Conservation (phyloP, 2,888 invertebrate genomes). For the Pimpla rufipes region DNA sequence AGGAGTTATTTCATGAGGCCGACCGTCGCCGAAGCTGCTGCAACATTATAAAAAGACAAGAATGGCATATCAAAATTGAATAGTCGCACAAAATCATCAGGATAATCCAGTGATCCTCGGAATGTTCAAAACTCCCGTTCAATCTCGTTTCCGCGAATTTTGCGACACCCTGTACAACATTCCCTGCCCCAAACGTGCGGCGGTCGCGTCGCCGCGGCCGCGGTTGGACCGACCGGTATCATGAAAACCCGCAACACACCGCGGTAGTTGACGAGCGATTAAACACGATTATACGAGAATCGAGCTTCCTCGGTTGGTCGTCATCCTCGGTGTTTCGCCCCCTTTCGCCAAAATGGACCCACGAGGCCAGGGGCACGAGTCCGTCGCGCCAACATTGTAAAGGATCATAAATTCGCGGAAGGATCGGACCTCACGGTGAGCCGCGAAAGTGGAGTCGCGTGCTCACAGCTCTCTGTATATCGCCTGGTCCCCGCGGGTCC, state of each 20-base stretch:
- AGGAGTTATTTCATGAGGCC: no score
- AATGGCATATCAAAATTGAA: no score
- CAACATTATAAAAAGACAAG: no score
- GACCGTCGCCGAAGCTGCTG: no score
- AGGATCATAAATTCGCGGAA: slow-evolving; percentile 67
- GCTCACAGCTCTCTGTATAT: slow-evolving; percentile 36
- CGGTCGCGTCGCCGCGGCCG: background rate
- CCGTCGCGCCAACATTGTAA: slow-evolving; percentile 61
- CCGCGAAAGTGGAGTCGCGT: slow-evolving; percentile 64
- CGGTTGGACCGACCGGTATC: background rate
- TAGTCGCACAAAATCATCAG: no score
- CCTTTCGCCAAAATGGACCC: slow-evolving; percentile 40
- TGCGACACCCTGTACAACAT: slow-evolving; percentile 16
- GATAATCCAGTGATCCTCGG: background rate
- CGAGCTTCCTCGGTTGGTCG: slow-evolving; percentile 45
- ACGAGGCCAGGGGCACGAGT: slow-evolving; percentile 40
- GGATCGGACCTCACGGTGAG: slow-evolving; percentile 65
- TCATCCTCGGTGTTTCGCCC: slow-evolving; percentile 35
- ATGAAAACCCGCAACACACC: background rate
- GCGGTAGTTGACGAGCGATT: slow-evolving; percentile 49
- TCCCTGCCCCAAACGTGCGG: background rate
- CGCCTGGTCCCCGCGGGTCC: background rate
- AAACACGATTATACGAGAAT: slow-evolving; percentile 61
- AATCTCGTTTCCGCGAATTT: background rate
- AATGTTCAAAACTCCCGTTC: background rate